A percentile compares a stretch with the other conserved stretches of the same genome.
These are phyloP conservation scores for Scolopax rusticola DNA, from an alignment of 2,797 vertebrate species.

Conservation along the genomic window DNA sequence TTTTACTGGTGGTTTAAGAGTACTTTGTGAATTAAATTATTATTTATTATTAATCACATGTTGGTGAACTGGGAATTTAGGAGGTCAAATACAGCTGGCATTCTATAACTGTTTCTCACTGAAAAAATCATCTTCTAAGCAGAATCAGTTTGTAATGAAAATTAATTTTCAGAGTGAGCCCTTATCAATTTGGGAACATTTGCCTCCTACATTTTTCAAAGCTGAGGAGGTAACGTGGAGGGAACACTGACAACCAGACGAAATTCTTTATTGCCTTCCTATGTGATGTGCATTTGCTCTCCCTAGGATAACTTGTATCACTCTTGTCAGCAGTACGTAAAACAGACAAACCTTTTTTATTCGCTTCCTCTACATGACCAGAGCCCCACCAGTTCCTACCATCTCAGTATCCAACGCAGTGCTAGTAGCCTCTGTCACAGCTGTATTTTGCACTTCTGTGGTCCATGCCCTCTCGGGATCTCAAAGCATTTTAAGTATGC, in stretches of 20 bases:
- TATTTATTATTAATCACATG: slow-evolving; percentile 6
- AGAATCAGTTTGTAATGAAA: neutral
- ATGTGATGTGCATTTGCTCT: neutral
- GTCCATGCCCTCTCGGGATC: neutral
- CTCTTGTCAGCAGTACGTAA: slow-evolving; percentile 30
- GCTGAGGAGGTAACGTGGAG: neutral
- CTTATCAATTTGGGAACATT: slow-evolving; percentile 14
- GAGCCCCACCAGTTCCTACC: neutral
- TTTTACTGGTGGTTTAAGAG: neutral
- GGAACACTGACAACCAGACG: neutral
- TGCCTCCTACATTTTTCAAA: neutral
- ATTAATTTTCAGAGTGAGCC: neutral
- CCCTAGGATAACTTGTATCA: neutral
- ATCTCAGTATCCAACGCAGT: neutral
- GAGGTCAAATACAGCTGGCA: slow-evolving; percentile 20
- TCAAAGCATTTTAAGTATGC: neutral
- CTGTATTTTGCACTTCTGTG: neutral
- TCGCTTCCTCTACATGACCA: neutral
- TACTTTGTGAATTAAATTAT: slow-evolving; percentile 15
- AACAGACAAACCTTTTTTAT: neutral
- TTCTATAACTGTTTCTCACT: slow-evolving; percentile 25
- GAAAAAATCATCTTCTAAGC: neutral
- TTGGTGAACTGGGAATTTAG: slow-evolving; percentile 12
- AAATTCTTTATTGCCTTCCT: slow-evolving; percentile 33
- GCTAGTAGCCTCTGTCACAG: neutral